Percentiles rank a stretch among this genome's conserved stretches.
phyloP scores from a whole-genome alignment of 2,797 vertebrate genomes.

The Adrianichthys oophorus region DNA sequence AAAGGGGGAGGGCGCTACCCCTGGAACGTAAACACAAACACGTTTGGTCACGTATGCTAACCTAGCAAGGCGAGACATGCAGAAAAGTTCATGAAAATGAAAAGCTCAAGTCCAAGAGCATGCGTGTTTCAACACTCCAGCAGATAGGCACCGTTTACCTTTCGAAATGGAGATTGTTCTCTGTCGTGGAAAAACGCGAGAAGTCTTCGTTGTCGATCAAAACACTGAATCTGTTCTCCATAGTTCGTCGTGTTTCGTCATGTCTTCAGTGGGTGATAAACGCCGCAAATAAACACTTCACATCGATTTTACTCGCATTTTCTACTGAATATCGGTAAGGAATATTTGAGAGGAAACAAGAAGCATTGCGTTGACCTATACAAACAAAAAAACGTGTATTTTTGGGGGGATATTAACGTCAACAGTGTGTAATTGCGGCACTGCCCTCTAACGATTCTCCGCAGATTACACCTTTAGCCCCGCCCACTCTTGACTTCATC shows the following conservation, averaged over 20 bases:
- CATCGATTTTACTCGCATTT: conserved; percentile 13
- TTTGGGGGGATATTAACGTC: background rate
- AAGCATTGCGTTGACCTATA: conserved; percentile 27
- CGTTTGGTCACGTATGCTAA: too few species aligned
- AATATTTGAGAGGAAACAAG: conserved; percentile 3
- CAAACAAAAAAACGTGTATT: conserved; percentile 24
- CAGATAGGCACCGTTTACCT: conserved; percentile 46
- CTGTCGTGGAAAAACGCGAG: conserved; percentile 52
- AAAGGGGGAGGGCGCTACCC: too few species aligned
- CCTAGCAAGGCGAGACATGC: too few species aligned
- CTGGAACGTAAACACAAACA: too few species aligned
- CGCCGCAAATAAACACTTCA: background rate
- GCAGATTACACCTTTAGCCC: background rate
- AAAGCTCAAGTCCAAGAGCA: background rate
- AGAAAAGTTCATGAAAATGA: background rate
- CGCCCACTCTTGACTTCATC: background rate
- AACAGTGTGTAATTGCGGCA: conserved; percentile 3
- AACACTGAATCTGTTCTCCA: conserved; percentile 75
- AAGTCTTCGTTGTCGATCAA: conserved; percentile 71
- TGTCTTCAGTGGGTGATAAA: conserved; percentile 51
- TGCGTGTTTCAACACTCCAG: too few species aligned
- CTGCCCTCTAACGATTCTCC: conserved; percentile 39
- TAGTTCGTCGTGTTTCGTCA: conserved; percentile 68
- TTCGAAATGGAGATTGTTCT: conserved; percentile 59
- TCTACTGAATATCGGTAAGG: background rate